These are phyloP conservation scores for Malurus splendens DNA, from an alignment of 2,797 vertebrate genomes.

Conservation along the genomic window DNA sequence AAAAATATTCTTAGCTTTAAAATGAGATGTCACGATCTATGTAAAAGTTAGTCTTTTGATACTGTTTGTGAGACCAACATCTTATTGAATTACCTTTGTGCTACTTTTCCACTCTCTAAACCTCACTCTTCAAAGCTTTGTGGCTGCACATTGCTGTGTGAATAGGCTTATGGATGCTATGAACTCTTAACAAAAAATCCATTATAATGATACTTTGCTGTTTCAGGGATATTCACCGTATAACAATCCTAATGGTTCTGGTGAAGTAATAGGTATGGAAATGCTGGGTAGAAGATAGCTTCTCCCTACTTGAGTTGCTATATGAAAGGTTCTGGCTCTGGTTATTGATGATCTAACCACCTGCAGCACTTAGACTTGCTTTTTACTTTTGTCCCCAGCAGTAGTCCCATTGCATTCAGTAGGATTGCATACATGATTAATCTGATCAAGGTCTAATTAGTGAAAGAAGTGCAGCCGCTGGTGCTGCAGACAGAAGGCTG, in stretches of 20 bases:
- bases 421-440: conserved; percentile 30
- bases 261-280: conserved; percentile 49
- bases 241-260: conserved; percentile 56
- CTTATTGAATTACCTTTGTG: conserved; percentile 55
- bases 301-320: conserved; percentile 19
- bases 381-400: conserved; percentile 40
- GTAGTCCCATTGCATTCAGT: conserved; percentile 9
- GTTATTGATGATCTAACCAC: conserved; percentile 20
- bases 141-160: conserved; percentile 25
- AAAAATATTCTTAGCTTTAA: conserved; percentile 47
- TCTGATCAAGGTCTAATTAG: conserved; percentile 42
- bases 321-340: conserved; percentile 14
- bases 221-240: conserved; percentile 42
- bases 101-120: conserved; percentile 44
- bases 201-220: conserved; percentile 45
- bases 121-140: conserved; percentile 48
- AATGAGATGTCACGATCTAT: conserved; percentile 31
- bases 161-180: conserved; percentile 49
- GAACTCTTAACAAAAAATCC: conserved; percentile 52
- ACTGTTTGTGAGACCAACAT: conserved; percentile 58
- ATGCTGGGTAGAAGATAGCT: conserved; percentile 11
- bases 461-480: neutral
- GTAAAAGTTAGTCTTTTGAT: conserved; percentile 59
- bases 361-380: conserved; percentile 30
- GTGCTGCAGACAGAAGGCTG: neutral